Base-by-base conservation (phyloP, 2,797 vertebrate genomes). In the Paedocypris micromegethes region DNA sequence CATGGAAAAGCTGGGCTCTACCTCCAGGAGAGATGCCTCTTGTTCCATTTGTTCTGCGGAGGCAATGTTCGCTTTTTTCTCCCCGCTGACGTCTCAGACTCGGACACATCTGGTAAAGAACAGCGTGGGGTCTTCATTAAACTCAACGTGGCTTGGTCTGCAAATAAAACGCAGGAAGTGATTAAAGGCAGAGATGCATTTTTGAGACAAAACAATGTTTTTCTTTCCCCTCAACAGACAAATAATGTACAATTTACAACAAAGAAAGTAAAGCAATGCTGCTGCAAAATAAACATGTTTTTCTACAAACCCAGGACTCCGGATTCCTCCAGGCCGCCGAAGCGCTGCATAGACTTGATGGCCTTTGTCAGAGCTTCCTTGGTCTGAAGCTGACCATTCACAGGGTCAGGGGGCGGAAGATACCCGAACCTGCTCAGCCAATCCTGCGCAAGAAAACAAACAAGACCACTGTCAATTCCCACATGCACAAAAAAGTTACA, bases 391-490 rank as follows among this genome's bases (percentile, higher is more conserved):
- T 90, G 94, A 45, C 93, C 94, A 0, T 92, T 91, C 9, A 90
- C 79, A 0, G 93, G 92, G 75, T 95, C 93, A 0, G 91, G 84
- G 0, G 93, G 91, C 0, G 93, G 94, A 75, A 99, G 92, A 80
- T 99, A 99, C 43, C 96, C 97, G 43, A 97, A 99, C 76, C 86
- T 93, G 52, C 86, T 96, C 83, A 99, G 86, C 97, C 97, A 99
- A 81, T 95, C 95, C 97, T 99, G 83, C 39, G 44, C 73, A 70
- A 78, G 58, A 68, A 62, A 58, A 49, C 39, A 58, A 47, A 9
- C 40, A 45, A 51, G 23, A 5, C 4, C 5, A 46, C 23, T 54
- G 2, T 3, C 23, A 23, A 23, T 23, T 23, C 23, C 23, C 23
- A 23, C 23, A 23, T 23, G 23, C 23, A 23, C 23, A 23, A 23